Percentiles rank a stretch among this genome's conserved stretches.
Evolutionary conservation across 2,797 vertebrate genomes (phyloP).

Genomic region (Microcaecilia unicolor): DNA sequence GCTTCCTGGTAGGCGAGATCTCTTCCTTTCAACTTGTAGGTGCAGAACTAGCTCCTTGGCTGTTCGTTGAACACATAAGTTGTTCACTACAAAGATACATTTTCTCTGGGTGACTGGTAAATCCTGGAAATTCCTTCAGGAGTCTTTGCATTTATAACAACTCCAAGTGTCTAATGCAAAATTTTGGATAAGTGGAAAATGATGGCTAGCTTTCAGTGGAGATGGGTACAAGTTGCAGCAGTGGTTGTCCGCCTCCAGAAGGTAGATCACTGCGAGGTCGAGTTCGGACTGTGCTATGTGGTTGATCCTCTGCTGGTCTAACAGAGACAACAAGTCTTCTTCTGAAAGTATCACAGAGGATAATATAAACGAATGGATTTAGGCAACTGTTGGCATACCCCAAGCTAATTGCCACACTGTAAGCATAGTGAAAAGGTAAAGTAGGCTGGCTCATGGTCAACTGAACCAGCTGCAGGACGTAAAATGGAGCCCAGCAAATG

Average conservation of each 20-base stretch:
- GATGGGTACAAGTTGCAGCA: constrained; percentile 10
- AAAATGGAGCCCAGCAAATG: constrained; percentile 29
- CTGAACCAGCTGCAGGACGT: constrained; percentile 21
- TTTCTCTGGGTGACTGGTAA: no score
- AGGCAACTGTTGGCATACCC: constrained; percentile 28
- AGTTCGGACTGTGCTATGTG: neutral
- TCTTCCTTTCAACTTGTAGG: no score
- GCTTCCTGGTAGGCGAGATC: no score
- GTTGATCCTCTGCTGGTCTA: constrained; percentile 16
- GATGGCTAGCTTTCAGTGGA: constrained; percentile 6
- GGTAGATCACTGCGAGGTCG: neutral
- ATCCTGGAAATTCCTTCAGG: no score
- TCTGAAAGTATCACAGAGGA: constrained; percentile 16
- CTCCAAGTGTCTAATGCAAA: no score
- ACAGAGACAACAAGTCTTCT: constrained; percentile 8
- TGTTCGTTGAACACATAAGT: no score
- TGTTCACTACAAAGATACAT: no score
- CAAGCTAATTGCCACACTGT: constrained; percentile 22
- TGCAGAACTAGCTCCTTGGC: no score
- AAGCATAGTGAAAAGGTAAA: constrained; percentile 19
- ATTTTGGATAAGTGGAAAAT: no score
- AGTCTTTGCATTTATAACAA: no score
- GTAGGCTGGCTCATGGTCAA: constrained; percentile 10
- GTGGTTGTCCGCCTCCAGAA: constrained; percentile 13
- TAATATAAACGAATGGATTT: constrained; percentile 33